phyloP scores from a whole-genome alignment of 2,113 vertebrate genomes.

The Antechinus flavipes region DNA sequence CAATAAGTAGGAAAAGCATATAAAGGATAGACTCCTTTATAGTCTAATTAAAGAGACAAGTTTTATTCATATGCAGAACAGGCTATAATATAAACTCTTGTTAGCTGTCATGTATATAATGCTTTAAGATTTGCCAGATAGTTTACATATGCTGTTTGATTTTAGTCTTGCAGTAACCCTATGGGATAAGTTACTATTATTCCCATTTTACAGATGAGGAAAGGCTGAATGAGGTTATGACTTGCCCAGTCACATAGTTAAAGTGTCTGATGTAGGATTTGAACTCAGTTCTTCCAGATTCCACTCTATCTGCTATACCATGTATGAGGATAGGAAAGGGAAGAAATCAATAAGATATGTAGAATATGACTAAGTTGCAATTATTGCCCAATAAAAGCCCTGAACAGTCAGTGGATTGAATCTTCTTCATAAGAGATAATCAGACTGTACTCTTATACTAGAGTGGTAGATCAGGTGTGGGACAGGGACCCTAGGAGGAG shows the following conservation, averaged over 20 bases:
- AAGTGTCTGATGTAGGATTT: not conserved
- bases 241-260: not conserved
- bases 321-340: not conserved
- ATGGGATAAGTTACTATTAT: not conserved
- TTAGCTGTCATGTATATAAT: not conserved
- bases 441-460: not conserved
- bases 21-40: not conserved
- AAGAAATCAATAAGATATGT: not conserved
- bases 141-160: not conserved
- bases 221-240: not conserved
- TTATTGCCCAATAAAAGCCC: not conserved
- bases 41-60: not conserved
- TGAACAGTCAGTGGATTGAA: not conserved
- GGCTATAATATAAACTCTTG: not conserved
- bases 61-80: not conserved
- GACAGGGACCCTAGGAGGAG: not conserved
- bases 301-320: not conserved
- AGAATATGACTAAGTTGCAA: not conserved
- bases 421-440: not conserved
- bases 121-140: not conserved
- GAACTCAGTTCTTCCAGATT: not conserved
- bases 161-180: not conserved
- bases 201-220: not conserved
- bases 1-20: not conserved
- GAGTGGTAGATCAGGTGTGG: not conserved